phyloP scores from a whole-genome alignment of 2,888 invertebrate species.

The Branchellion lobata region DNA sequence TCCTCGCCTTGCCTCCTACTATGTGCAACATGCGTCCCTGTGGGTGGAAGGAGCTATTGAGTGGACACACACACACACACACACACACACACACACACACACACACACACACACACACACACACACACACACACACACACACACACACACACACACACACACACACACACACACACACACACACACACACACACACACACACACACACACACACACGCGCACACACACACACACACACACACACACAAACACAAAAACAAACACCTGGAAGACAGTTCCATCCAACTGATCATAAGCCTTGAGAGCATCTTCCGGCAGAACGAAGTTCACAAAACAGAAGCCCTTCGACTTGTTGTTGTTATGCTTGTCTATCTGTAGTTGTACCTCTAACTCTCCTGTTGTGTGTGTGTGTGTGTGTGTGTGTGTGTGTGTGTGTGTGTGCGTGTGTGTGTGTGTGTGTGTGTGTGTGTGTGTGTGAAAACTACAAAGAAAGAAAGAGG shows the following conservation, averaged over 20 bases:
- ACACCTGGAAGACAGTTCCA: conserved; percentile 79
- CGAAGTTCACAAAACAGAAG: conserved; percentile 85
- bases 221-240: too few species aligned
- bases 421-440: conserved; percentile 18
- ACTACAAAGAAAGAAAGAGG: background rate
- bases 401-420: conserved; percentile 20
- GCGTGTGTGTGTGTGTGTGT: conserved; percentile 4
- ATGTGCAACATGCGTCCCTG: conserved; percentile 87
- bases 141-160: background rate
- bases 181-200: too few species aligned
- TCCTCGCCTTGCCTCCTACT: conserved; percentile 78
- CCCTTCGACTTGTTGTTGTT: conserved; percentile 80
- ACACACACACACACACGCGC: too few species aligned
- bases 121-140: background rate
- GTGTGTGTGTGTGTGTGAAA: background rate
- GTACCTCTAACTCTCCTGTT: conserved; percentile 69
- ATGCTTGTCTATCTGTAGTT: conserved; percentile 80
- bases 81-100: too few species aligned
- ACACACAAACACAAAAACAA: too few species aligned
- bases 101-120: background rate
- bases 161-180: too few species aligned
- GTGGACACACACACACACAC: conserved; percentile 49
- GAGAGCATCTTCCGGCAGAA: conserved; percentile 92
- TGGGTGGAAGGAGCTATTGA: background rate
- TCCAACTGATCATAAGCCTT: conserved; percentile 83